Evolutionary conservation across 2,113 vertebrate species (phyloP), one percentile per base, ranked within the genome.

Genomic region (Gnathonemus longibarbis): DNA sequence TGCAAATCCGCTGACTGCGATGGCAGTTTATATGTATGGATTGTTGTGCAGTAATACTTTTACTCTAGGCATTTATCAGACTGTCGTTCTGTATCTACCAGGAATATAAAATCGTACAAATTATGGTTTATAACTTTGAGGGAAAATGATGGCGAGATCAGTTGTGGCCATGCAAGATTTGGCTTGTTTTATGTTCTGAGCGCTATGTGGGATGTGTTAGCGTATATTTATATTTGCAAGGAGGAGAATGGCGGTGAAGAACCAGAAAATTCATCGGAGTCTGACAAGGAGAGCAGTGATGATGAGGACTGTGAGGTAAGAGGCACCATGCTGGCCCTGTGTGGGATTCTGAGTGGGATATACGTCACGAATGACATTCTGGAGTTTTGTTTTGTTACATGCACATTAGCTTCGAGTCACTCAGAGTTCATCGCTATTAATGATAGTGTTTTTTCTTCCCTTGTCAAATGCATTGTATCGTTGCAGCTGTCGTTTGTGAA

Each of bases 241-340:
- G 96, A 96, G 89, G 95, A 80, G 80, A 95, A 92, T 21, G 91
- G 90, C 1, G 94, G 91, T 15, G 95, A 74, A 35, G 96, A 95
- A 88, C 94, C 93, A 35, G 94, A 88, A 49, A 93, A 91, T 53
- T 74, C 91, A 45, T 90, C 93, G 5, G 94, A 93, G 5, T 96
- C 96, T 21, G 95, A 96, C 0, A 95, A 96, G 0, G 95, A 96
- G 62, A 96, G 95, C 92, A 97, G 96, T n/a, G 96, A 96, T 0
- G 96, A 96, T 0, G 96, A 96, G 0, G 96, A 96, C 6, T 89
- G 70, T 35, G 93, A 94, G 2, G 96, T 96, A 91, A 93, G 52
- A 24, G 50, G 13, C n/a, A 31, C 45, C 19, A 1, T 84, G 45
- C 83, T 13, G 45, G 2, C 21, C 48, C 3, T 13, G 10, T 31